Evolutionary conservation across 2,888 invertebrate genomes (phyloP), one percentile per base, ranked within the genome.

Genomic region (Troides aeacus): DNA sequence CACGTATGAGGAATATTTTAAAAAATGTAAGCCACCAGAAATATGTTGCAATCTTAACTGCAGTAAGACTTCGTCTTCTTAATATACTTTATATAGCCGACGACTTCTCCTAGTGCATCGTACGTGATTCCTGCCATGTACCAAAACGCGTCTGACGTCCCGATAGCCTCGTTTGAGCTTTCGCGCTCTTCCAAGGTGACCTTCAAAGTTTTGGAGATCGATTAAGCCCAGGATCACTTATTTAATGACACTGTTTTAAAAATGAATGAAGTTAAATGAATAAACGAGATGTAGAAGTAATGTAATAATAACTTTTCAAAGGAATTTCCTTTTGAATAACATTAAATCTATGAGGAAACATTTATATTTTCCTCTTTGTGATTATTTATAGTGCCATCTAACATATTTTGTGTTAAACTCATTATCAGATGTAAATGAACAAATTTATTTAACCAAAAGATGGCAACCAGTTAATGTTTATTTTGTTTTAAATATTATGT

Each of bases 101-200:
- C 58, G 50, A 58, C 23, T 66, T 62, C 66, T 64, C 64, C 60
- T 24, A 62, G 66, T 66, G 15, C 59, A 59, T 64, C 68, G 66
- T 70, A 70, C 70, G 70, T 70, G 66, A 70, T 72, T 15, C 50
- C 72, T 71, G 74, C 70, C 84, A 83, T 80, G 82, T 78, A 77
- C 70, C 70, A 68, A 77, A 78, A 71, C 73, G 74, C 72, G 75
- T 73, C 72, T 70, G 73, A 70, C 70, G 68, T 68, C 70, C 73
- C 65, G 71, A 69, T 59, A 73, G 72, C 74, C 75, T 66, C 65
- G 71, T 84, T 86, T 82, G 78, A 88, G 87, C 84, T 88, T 90
- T 89, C 85, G 83, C 89, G 88, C 84, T 79, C 74, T 74, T 76
- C 77, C 85, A 90, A 92, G 91, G 91, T 92, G 91, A 89, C 91